Conservation (phyloP, 2,113 vertebrate species). For the Pomatostomus ruficeps region DNA sequence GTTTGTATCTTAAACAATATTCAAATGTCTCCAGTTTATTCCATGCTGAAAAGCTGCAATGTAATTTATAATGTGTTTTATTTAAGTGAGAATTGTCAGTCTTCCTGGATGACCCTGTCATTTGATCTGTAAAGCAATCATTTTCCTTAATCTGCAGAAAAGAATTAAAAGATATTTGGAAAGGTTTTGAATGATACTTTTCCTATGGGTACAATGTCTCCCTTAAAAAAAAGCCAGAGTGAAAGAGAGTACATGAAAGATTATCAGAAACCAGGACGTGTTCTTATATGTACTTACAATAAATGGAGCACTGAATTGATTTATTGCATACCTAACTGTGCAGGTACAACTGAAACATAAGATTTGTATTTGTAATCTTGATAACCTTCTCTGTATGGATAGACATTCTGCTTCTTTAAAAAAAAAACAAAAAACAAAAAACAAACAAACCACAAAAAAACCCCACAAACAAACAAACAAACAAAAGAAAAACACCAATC, state of each 20-base stretch:
- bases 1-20: background rate
- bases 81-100: background rate
- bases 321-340: background rate
- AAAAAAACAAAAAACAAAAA: background rate
- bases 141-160: background rate
- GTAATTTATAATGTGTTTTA: background rate
- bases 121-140: background rate
- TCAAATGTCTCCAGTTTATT: background rate
- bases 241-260: background rate
- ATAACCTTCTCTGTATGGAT: background rate
- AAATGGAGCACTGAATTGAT: background rate
- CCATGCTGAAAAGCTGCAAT: background rate
- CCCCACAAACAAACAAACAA: background rate
- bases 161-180: background rate
- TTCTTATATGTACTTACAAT: background rate
- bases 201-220: background rate
- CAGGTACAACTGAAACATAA: background rate
- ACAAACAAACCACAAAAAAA: background rate
- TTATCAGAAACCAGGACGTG: background rate
- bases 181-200: background rate
- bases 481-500: background rate
- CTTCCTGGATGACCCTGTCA: background rate
- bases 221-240: background rate
- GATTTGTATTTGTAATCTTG: background rate
- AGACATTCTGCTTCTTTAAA: background rate